phyloP scores from a whole-genome alignment of 2,113 vertebrate species.

The Trochalopteron elliotii region DNA sequence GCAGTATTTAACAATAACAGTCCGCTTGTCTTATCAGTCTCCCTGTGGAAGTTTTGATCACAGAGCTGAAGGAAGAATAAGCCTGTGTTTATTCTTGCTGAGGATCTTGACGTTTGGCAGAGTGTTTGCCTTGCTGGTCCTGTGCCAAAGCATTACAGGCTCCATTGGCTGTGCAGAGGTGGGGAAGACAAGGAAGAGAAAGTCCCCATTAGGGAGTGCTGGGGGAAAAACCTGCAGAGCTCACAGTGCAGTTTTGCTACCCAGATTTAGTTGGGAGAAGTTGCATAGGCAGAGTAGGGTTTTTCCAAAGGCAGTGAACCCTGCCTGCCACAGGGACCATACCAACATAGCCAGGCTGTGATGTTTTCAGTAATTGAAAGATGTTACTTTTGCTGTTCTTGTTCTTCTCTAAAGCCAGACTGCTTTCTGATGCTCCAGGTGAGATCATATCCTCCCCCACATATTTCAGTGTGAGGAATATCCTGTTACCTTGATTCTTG shows the following conservation, averaged over 20 bases:
- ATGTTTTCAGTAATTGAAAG: background rate
- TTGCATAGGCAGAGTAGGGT: background rate
- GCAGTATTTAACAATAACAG: slow-evolving; percentile 55
- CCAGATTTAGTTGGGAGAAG: background rate
- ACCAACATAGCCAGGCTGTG: background rate
- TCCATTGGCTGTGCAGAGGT: background rate
- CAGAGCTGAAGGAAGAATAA: slow-evolving; percentile 48
- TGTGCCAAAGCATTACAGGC: slow-evolving; percentile 1
- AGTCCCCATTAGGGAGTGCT: background rate
- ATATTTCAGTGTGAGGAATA: background rate
- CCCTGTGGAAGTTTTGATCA: slow-evolving; percentile 56
- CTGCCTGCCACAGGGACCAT: background rate
- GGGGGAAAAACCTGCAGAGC: background rate
- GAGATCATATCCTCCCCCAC: background rate
- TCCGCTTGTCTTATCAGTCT: slow-evolving; percentile 39
- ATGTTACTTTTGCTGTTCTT: background rate
- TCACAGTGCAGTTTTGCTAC: background rate
- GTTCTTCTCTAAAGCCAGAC: background rate
- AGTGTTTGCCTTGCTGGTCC: slow-evolving; percentile 53
- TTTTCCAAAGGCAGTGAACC: background rate
- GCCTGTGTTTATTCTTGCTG: slow-evolving; percentile 56
- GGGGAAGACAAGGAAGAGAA: background rate
- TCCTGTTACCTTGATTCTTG: background rate
- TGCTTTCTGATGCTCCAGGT: background rate
- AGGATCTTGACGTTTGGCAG: slow-evolving; percentile 32